Base-by-base conservation (phyloP, 1,140 invertebrate genomes). In the Lordiphosa stackelbergi region DNA sequence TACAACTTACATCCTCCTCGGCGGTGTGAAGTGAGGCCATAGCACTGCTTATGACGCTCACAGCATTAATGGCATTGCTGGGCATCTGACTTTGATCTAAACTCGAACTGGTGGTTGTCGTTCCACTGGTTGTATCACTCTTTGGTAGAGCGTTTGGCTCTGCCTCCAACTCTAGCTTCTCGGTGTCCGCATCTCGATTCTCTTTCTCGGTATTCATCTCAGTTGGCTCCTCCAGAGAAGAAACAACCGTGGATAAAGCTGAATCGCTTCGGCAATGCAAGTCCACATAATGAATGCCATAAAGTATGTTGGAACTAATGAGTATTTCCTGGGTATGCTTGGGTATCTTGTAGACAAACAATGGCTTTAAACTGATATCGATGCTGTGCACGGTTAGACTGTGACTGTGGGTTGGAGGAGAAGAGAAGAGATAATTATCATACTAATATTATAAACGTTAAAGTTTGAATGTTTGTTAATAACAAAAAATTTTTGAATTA, bases 271-370 rank as follows among this genome's bases (percentile, higher is more conserved):
- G 48, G 9, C 49, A 52, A 13, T 85, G 61, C 5, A 74, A 49
- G 51, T 85, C 71, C 13, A 87, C 83, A 63, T 84, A 83, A 57
- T 88, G 86, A 57, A 86, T 86, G 16, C 85, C 68, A 38, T 88
- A 88, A 47, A 88, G 61, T 65, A 88, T 69, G 54, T 88, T 88
- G 34, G 85, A 86, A 53, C 86, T 77, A 7, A 88, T 85, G 43
- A 88, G 65, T 64, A 87, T 77, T 53, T 88, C 85, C 24, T 69
- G 64, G 51, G 85, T 83, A 49, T 87, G 71, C 9, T 72, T 78
- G 36, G 92, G 91, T 57, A 95, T 88, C 88, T 93, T 93, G 86
- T 94, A 93, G 4, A 93, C 89, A 85, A 91, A 93, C 46, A 94
- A 73, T 4, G 93, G 93, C 58, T 90, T 90, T 41, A 91, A 87